These are phyloP conservation scores for Reticulitermes speratus DNA, from an alignment of 1,140 invertebrate genomes.

Conservation along the genomic window DNA sequence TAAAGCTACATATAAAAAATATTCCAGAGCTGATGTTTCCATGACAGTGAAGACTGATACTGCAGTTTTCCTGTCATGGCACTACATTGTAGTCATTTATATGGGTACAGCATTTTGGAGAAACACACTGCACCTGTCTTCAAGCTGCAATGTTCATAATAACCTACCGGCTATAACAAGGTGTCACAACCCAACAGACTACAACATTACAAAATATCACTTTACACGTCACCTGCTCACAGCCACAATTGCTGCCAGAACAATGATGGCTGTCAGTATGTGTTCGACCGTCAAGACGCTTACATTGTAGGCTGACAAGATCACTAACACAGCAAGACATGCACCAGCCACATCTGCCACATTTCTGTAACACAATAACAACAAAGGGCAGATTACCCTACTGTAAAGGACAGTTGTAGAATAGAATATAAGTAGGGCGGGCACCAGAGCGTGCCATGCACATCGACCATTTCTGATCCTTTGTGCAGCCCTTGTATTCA, in stretches of 20 bases:
- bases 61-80: no score
- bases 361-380: slow-evolving; percentile 56
- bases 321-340: slow-evolving; percentile 76
- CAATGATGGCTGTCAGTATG: slow-evolving; percentile 81
- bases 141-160: slow-evolving; percentile 31
- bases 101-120: no score
- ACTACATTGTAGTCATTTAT: no score
- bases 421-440: no score
- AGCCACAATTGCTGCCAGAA: slow-evolving; percentile 71
- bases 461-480: no score
- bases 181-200: background rate
- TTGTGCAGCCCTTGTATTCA: no score
- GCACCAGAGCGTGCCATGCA: no score
- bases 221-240: slow-evolving; percentile 48
- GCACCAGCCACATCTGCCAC: slow-evolving; percentile 83
- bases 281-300: slow-evolving; percentile 93
- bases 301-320: slow-evolving; percentile 88
- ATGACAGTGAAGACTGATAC: no score
- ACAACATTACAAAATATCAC: slow-evolving; percentile 7
- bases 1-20: no score
- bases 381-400: no score
- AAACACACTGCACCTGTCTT: background rate
- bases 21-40: no score
- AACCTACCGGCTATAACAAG: background rate
- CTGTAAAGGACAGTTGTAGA: no score